Base-by-base conservation (phyloP, 2,113 vertebrate species). In the Noctilio leporinus region DNA sequence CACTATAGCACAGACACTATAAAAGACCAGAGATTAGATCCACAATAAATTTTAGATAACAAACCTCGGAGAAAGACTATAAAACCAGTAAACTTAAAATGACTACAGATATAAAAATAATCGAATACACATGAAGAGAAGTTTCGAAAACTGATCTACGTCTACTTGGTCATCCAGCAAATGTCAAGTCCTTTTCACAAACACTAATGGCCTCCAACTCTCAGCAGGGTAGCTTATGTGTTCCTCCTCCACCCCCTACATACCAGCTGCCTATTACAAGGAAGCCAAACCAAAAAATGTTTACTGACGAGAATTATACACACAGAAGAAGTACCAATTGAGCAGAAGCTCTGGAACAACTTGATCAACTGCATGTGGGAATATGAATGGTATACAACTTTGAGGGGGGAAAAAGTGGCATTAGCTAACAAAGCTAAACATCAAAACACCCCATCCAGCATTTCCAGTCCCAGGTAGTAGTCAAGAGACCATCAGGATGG, bases 141-240 rank as follows among this genome's bases (percentile, higher is more conserved):
- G 4, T 16, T 33, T 0, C 8, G 2, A 47, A 78, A 73, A 76
- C 4, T 1, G 22, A 91, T 43, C 22, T 0, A 45, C 35, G n/a
- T 10, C 76, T 49, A n/a, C 33, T 7, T 51, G 69, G 88, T 5
- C 24, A 94, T 3, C 59, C 47, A 55, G 40, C 22, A 73, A 94
- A 86, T 6, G n/a, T n/a, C 91, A 88, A 28, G 26, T 5, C 84
- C 28, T 57, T n/a, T 43, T 70, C 93, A 65, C 45, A 64, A 83
- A 86, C 75, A 45, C 15, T 7, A 11, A 47, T 0, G 7, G n/a
- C 33, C 45, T 59, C 53, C 35, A n/a, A n/a, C 35, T 45, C 33
- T 10, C 3, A n/a, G 20, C 43, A 64, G 17, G 4, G 14, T 3
- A 40, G 43, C 16, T 53, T 16, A 3, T 0, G 7, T 38, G n/a